Evolutionary conservation across 1,140 invertebrate species (phyloP), one percentile per base, ranked within the genome.

Genomic region (Olivierus martensii): DNA sequence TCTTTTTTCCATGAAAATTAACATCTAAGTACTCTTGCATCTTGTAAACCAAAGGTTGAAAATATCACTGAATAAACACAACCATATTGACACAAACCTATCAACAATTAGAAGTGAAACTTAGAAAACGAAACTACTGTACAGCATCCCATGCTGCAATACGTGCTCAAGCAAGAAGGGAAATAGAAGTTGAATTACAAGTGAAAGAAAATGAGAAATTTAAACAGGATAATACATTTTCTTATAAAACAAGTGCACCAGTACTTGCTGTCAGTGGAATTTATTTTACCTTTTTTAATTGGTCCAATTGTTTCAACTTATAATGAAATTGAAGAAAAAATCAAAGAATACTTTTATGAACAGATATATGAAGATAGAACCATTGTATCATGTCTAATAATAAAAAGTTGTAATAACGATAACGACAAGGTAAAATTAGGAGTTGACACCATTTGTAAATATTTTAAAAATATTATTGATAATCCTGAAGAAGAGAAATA

Each of bases 401-500:
- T 43, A 22, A 18, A 43, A 17, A 18, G 17, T 12, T 46, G 73
- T n/a, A 46, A 46, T 46, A 18, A 46, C 5, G 18, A n/a, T 11
- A 46, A 14, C 7, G 17, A 15, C 1, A 41, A 11, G 76, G 6
- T 89, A n/a, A 28, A 12, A 14, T 14, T 43, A 35, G 56, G 91
- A 65, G 76, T 92, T 7, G 84, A 92, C 60, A 90, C 85, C 5
- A 66, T 96, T 5, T 79, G 77, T 60, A 90, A 87, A 69, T 94
- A 94, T 72, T 70, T 95, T 52, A 84, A 91, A 62, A 96, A 96
- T 68, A 83, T 95, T 18, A 74, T 91, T 14, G 78, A 78, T 15
- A 78, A 91, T 70, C 89, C 88, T 0, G 72, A 75, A 10, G 87
- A 93, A 62, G 81, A 86, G 59, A 96, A 95, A 65, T 95, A 82